phyloP scores from a whole-genome alignment of 2,797 vertebrate genomes.

The Poecilia gillii region DNA sequence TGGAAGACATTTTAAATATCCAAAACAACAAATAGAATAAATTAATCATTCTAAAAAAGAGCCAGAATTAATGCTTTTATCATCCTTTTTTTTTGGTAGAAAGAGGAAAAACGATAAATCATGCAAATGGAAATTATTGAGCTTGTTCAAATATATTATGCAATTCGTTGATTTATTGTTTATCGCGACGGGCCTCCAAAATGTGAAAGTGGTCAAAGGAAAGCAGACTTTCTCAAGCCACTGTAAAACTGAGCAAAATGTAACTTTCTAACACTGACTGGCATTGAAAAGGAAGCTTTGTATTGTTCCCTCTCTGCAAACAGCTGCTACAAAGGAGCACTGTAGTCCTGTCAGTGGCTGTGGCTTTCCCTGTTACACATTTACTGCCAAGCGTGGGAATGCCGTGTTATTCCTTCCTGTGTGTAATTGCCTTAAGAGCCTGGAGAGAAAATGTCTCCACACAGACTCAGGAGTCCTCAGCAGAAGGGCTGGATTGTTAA shows the following conservation, averaged over 20 bases:
- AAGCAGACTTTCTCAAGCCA: not conserved
- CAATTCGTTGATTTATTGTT: too few species aligned
- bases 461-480: conserved; percentile 24
- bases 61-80: too few species aligned
- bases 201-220: not conserved
- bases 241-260: conserved; percentile 2
- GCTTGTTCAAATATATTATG: too few species aligned
- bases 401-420: conserved; percentile 72
- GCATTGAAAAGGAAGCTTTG: conserved; percentile 6
- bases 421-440: conserved; percentile 72
- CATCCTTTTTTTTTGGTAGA: too few species aligned
- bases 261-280: not conserved
- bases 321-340: conserved; percentile 52
- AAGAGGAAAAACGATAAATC: too few species aligned
- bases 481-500: conserved; percentile 49
- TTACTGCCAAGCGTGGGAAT: conserved; percentile 60
- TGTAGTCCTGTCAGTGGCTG: conserved; percentile 42
- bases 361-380: conserved; percentile 51
- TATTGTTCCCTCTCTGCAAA: conserved; percentile 28
- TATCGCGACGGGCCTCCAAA: not conserved
- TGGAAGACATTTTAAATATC: too few species aligned
- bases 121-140: too few species aligned
- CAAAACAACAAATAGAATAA: too few species aligned
- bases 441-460: conserved; percentile 57
- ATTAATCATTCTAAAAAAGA: too few species aligned